Base-by-base conservation (phyloP, 2,888 invertebrate species). In the Nomada fucata region DNA sequence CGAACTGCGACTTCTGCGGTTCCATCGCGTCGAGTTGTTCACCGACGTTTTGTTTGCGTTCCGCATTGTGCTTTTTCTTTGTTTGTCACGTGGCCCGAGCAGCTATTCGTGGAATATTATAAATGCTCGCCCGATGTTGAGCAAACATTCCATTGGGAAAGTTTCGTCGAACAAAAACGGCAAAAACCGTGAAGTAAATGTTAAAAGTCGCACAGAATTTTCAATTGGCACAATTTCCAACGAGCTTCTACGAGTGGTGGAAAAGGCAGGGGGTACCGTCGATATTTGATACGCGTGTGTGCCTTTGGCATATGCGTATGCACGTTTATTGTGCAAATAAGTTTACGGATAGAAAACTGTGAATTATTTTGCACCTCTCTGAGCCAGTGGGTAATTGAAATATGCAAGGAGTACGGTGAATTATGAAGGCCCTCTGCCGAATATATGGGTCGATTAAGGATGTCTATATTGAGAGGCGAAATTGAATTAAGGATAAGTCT, bases 281-380 rank as follows among this genome's bases (percentile, higher is more conserved):
- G 60, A 47, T 68, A 44, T 23, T 61, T 36, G 29, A 29, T 50
- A 13, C n/a, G 15, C 15, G 47, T 13, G 15, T 3, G 15, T 15
- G 15, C 15, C 47, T 47, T 47, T 15, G 47, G 47, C 2, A 47
- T 47, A 47, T 29, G 7, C 7, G 29, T 29, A 29, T 29, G 5
- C 1, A 4, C 15, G 23, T 23, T 5, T 47, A 26, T 64, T 50
- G 13, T 13, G 20, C 18, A 26, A 29, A 26, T 26, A 26, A 26
- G 26, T 26, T 26, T 13, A 10, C 13, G 10, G 18, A 61, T 20
- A n/a, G 26, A 26, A n/a, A 0, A 36, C 52, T 15, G 18, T 69
- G 70, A 74, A 69, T 79, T 81, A 79, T 70, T 77, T 60, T 57
- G 5, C 15, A 36, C 44, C 68, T 57, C 72, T 63, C 26, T 11